phyloP scores from a whole-genome alignment of 2,888 invertebrate genomes.

The Parasteatoda lunata region DNA sequence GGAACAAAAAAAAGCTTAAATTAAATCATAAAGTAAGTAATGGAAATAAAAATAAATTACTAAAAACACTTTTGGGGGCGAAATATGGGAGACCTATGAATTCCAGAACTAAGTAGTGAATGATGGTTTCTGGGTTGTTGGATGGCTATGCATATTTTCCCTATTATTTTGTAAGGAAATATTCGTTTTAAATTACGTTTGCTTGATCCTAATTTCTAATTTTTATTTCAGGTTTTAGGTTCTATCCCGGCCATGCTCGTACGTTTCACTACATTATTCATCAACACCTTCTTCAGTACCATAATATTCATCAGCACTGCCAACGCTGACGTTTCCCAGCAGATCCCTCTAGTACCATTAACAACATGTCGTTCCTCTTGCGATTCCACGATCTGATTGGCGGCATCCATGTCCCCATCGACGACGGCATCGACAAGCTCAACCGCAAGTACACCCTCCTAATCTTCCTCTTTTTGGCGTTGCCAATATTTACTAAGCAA shows the following conservation, averaged over 20 bases:
- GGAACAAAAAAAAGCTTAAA: no score
- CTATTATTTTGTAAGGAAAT: not conserved
- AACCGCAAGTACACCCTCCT: constrained; percentile 75
- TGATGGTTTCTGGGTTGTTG: no score
- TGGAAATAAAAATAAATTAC: no score
- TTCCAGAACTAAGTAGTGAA: no score
- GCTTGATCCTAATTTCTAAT: not conserved
- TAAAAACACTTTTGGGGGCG: no score
- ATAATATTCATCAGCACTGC: constrained; percentile 13
- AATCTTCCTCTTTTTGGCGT: constrained; percentile 74
- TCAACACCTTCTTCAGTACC: constrained; percentile 14
- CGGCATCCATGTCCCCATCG: constrained; percentile 73
- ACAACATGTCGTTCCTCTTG: constrained; percentile 71
- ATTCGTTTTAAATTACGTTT: not conserved
- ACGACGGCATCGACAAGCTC: constrained; percentile 75
- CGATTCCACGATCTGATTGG: constrained; percentile 73
- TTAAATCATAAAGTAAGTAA: no score
- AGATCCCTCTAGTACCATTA: not conserved
- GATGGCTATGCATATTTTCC: no score
- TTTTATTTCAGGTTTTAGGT: constrained; percentile 20
- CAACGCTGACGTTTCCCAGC: constrained; percentile 6
- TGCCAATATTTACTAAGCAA: constrained; percentile 76
- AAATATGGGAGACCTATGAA: no score
- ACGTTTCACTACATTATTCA: constrained; percentile 37
- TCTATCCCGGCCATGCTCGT: constrained; percentile 65